Conservation (phyloP, 2,888 invertebrate genomes). For the Microdon myrmicae region DNA sequence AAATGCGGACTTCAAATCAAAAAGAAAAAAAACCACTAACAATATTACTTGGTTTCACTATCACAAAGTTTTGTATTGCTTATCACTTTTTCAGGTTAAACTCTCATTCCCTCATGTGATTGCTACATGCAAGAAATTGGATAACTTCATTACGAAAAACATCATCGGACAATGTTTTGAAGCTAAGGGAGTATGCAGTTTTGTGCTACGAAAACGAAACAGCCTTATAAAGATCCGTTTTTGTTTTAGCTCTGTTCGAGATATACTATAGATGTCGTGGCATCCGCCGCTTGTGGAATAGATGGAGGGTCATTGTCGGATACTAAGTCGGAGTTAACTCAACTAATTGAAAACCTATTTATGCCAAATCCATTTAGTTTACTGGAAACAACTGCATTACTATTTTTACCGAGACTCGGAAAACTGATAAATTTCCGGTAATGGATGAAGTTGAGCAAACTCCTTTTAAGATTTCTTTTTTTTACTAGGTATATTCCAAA, state of each 20-base stretch:
- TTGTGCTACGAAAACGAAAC: no score
- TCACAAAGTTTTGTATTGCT: no score
- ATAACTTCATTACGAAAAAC: constrained; percentile 39
- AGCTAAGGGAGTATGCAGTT: constrained; percentile 55
- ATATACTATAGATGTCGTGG: constrained; percentile 59
- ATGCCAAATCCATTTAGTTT: constrained; percentile 55
- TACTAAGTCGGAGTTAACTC: constrained; percentile 53
- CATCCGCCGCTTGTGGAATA: constrained; percentile 58
- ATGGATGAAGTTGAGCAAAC: not conserved
- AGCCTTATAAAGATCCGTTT: not conserved
- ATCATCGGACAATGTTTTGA: constrained; percentile 50
- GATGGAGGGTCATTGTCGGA: constrained; percentile 55
- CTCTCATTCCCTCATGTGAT: constrained; percentile 55
- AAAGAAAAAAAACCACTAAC: no score
- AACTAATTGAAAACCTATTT: constrained; percentile 56
- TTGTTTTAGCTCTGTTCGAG: constrained; percentile 55
- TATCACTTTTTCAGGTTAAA: constrained; percentile 49
- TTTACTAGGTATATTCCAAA: constrained; percentile 56
- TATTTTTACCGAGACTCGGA: constrained; percentile 57
- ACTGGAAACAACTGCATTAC: constrained; percentile 55
- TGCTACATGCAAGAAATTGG: constrained; percentile 54
- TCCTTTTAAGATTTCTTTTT: not conserved
- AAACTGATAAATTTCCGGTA: constrained; percentile 56
- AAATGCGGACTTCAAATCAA: no score
- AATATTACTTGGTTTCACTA: no score